Percentiles rank a stretch among this genome's conserved stretches.
Evolutionary conservation across 2,888 invertebrate species (phyloP).

Genomic region (Cataglyphis altisquamis): DNA sequence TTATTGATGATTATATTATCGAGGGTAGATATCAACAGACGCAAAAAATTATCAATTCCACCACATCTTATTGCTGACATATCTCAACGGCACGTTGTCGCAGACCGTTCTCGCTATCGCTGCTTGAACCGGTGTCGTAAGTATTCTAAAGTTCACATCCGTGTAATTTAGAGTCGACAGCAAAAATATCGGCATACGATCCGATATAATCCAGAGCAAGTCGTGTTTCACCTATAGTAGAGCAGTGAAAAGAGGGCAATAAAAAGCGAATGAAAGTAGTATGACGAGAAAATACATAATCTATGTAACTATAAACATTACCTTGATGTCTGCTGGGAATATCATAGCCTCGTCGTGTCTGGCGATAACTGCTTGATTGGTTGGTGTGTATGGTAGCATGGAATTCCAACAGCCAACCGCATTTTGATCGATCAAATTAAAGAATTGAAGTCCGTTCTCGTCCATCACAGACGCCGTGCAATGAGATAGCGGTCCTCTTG

Average conservation of each 20-base stretch:
- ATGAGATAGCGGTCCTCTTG: conserved; percentile 90
- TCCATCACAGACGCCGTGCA: conserved; percentile 92
- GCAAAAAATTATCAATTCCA: conserved; percentile 77
- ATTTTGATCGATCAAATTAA: conserved; percentile 93
- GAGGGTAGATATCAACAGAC: not conserved
- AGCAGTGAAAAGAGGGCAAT: not conserved
- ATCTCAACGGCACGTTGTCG: conserved; percentile 85
- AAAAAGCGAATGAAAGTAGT: not conserved
- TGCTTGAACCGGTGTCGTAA: conserved; percentile 90
- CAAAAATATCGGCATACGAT: conserved; percentile 93
- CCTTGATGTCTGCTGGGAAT: conserved; percentile 93
- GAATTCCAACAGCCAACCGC: conserved; percentile 95
- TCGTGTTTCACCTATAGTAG: conserved; percentile 88
- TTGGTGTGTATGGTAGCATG: conserved; percentile 89
- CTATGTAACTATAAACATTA: conserved; percentile 81
- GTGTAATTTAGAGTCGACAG: conserved; percentile 90
- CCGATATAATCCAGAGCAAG: conserved; percentile 92
- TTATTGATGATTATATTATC: conserved; percentile 12
- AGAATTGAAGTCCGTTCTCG: conserved; percentile 92
- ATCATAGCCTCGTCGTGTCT: conserved; percentile 92
- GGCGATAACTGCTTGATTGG: conserved; percentile 91
- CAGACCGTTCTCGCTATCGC: conserved; percentile 92
- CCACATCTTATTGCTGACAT: conserved; percentile 79
- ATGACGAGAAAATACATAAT: conserved; percentile 21
- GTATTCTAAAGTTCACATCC: conserved; percentile 93